Evolutionary conservation across 2,888 invertebrate genomes (phyloP).

Genomic region (Tyria jacobaeae): DNA sequence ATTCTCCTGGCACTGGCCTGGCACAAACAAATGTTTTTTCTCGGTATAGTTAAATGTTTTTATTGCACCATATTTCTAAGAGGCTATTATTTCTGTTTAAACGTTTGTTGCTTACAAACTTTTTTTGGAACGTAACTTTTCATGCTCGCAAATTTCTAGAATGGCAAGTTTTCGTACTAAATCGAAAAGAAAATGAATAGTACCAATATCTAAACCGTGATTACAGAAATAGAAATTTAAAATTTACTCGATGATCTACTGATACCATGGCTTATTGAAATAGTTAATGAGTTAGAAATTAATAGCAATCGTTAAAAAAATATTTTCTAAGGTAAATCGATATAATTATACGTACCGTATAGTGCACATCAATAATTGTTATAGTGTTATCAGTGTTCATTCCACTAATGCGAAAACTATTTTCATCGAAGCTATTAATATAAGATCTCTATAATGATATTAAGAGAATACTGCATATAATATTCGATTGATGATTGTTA

Average conservation of each 20-base stretch:
- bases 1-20: slow-evolving; percentile 64
- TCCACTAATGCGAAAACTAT: background rate
- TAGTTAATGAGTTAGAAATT: background rate
- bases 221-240: slow-evolving; percentile 18
- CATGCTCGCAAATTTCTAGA: slow-evolving; percentile 35
- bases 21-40: slow-evolving; percentile 50
- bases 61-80: slow-evolving; percentile 48
- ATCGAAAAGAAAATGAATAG: slow-evolving; percentile 33
- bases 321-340: background rate
- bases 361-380: too few species aligned
- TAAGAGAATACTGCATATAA: background rate
- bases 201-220: slow-evolving; percentile 29
- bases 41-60: slow-evolving; percentile 45
- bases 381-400: background rate
- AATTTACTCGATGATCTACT: background rate
- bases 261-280: background rate
- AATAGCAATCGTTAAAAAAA: background rate
- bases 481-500: background rate
- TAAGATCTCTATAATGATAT: background rate
- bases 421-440: background rate
- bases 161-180: slow-evolving; percentile 38
- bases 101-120: slow-evolving; percentile 39
- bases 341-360: too few species aligned
- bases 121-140: slow-evolving; percentile 42
- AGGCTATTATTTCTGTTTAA: slow-evolving; percentile 46